Percentiles rank a stretch among this genome's conserved stretches.
Conservation (phyloP, 2,113 vertebrate genomes). For the Podiceps cristatus region DNA sequence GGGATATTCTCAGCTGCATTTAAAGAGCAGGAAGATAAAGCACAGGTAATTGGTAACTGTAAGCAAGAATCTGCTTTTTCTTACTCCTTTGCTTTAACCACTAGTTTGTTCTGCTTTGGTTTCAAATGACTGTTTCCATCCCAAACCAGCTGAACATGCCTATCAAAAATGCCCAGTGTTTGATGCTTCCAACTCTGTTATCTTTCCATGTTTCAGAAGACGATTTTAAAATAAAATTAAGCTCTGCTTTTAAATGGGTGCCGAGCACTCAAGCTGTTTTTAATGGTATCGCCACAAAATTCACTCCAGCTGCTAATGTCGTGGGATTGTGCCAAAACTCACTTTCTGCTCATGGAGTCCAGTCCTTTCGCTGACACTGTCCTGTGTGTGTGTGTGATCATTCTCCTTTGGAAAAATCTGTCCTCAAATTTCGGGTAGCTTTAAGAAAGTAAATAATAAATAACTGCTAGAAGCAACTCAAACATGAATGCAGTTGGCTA, state of each 20-base stretch:
- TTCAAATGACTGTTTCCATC: background rate
- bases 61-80: background rate
- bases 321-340: slow-evolving; percentile 21
- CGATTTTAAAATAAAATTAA: background rate
- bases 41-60: background rate
- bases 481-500: background rate
- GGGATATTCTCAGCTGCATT: background rate
- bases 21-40: background rate
- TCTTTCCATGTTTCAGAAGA: background rate
- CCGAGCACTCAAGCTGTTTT: slow-evolving; percentile 20
- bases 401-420: background rate
- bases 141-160: background rate
- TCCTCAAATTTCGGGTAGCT: background rate
- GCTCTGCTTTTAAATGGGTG: slow-evolving; percentile 3
- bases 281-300: slow-evolving; percentile 19
- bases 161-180: background rate
- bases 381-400: background rate
- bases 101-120: background rate
- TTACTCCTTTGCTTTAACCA: background rate
- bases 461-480: background rate
- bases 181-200: background rate
- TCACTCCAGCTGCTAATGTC: background rate
- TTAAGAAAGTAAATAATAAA: background rate
- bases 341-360: slow-evolving; percentile 17
- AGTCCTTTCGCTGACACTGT: background rate